Evolutionary conservation across 2,113 vertebrate genomes (phyloP).

Genomic region (Bubo bubo): DNA sequence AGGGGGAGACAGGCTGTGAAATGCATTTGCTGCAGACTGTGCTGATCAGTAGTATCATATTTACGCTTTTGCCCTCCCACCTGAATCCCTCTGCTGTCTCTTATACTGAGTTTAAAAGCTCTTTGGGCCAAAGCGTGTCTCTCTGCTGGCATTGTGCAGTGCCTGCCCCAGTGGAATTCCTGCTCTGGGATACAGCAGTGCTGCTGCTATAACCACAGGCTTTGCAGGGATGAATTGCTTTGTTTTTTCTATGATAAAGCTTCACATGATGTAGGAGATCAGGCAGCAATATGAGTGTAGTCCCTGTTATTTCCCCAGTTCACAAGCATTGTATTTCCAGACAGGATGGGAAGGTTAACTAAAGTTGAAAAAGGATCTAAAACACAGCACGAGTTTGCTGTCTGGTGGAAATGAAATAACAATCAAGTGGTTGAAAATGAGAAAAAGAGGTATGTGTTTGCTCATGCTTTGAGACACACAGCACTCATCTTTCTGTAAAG

Average conservation of each 20-base stretch:
- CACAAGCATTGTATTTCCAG: constrained; percentile 28
- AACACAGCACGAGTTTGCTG: constrained; percentile 11
- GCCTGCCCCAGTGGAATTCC: background rate
- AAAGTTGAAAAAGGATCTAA: constrained; percentile 32
- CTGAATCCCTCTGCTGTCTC: background rate
- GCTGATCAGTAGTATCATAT: background rate
- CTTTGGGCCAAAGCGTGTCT: background rate
- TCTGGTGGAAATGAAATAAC: constrained; percentile 18
- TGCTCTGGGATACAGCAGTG: background rate
- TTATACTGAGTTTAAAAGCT: background rate
- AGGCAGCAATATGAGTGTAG: background rate
- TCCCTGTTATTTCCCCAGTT: constrained; percentile 32
- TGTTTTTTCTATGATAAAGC: background rate
- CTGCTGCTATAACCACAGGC: background rate
- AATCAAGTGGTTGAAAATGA: background rate
- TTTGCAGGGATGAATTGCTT: background rate
- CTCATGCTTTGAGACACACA: background rate
- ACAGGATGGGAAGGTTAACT: constrained; percentile 44
- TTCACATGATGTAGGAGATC: background rate
- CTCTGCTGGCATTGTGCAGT: background rate
- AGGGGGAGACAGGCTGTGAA: background rate
- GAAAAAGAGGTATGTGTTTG: background rate
- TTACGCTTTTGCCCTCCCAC: background rate
- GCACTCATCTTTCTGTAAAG: background rate
- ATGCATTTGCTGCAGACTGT: background rate